Conservation (phyloP, 2,113 vertebrate species). For the Notarius lentiginosus region DNA sequence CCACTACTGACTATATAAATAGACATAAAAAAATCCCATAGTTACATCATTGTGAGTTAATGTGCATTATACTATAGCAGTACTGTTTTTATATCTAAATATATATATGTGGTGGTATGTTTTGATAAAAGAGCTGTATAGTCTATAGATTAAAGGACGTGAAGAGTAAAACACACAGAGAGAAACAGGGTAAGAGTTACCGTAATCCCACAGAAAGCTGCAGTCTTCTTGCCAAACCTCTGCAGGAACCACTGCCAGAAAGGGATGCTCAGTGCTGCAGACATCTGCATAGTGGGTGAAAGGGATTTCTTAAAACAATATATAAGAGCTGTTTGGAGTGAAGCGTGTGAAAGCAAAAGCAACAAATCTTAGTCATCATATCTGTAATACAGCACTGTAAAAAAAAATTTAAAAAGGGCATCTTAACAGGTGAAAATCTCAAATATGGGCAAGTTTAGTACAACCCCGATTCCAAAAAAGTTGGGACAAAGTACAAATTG, state of each 20-base stretch:
- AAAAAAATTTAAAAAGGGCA: not conserved
- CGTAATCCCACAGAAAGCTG: conserved; percentile 86
- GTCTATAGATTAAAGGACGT: not conserved
- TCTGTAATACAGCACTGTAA: not conserved
- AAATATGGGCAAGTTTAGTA: not conserved
- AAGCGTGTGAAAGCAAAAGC: conserved; percentile 1
- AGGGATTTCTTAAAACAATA: conserved; percentile 17
- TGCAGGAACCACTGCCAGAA: conserved; percentile 93
- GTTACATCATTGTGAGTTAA: not conserved
- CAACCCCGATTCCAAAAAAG: too few relatives aligned
- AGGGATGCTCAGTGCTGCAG: conserved; percentile 86
- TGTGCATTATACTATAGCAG: not conserved
- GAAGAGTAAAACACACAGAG: not conserved
- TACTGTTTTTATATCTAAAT: not conserved
- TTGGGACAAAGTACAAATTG: too few relatives aligned
- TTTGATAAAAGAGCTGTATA: not conserved
- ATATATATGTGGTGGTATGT: not conserved
- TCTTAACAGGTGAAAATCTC: not conserved
- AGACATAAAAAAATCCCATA: not conserved
- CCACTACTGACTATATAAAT: not conserved
- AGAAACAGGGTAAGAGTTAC: conserved; percentile 69
- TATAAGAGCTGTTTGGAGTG: not conserved
- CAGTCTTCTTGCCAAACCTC: conserved; percentile 89
- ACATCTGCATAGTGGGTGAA: conserved; percentile 71
- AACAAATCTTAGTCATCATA: not conserved